Evolutionary conservation across 1,140 invertebrate species (phyloP).

Genomic region (Nasonia vitripennis): DNA sequence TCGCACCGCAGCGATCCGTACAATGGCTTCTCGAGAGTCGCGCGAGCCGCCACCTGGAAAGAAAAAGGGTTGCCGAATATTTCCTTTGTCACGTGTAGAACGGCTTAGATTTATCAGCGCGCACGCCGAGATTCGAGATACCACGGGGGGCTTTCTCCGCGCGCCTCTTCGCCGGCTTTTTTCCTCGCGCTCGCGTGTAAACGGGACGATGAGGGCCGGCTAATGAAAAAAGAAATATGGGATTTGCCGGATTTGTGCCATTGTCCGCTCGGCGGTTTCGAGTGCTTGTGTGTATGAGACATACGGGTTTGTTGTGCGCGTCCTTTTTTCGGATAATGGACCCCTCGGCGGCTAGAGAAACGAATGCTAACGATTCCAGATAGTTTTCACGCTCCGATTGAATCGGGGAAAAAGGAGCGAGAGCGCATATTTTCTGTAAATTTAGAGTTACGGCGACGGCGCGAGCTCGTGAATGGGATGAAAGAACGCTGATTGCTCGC

Average conservation of each 20-base stretch:
- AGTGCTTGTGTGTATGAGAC: not conserved
- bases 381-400: slow-evolving; percentile 47
- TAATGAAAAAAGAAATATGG: slow-evolving; percentile 54
- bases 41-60: slow-evolving; percentile 22
- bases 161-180: not conserved
- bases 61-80: slow-evolving; percentile 50
- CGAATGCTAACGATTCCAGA: slow-evolving; percentile 47
- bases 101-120: slow-evolving; percentile 47
- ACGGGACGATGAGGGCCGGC: slow-evolving; percentile 19
- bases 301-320: not conserved
- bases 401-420: slow-evolving; percentile 18
- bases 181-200: not conserved
- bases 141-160: not conserved
- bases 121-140: slow-evolving; percentile 42
- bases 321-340: slow-evolving; percentile 3
- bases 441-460: slow-evolving; percentile 31
- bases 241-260: slow-evolving; percentile 44
- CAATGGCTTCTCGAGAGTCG: slow-evolving; percentile 25
- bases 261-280: slow-evolving; percentile 15
- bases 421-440: slow-evolving; percentile 22
- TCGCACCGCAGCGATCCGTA: slow-evolving; percentile 45
- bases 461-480: slow-evolving; percentile 4
- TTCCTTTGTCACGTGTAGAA: slow-evolving; percentile 40
- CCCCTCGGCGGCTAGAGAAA: not conserved
- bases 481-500: slow-evolving; percentile 34